Evolutionary conservation across 2,797 vertebrate species (phyloP), one percentile per base, ranked within the genome.

Genomic region (Scyliorhinus canicula): DNA sequence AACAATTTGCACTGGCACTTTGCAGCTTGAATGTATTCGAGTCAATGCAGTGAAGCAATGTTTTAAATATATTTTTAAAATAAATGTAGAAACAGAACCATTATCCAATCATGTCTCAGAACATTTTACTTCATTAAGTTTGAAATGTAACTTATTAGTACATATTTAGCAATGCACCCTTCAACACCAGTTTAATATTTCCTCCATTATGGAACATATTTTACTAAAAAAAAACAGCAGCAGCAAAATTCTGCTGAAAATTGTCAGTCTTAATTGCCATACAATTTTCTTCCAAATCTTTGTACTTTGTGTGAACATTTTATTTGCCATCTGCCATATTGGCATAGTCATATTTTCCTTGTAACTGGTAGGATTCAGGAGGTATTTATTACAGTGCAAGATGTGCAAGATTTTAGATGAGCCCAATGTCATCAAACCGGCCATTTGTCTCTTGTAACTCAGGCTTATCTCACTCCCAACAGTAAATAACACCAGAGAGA

Each of bases 241-340:
- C 12, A 52, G 31, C 31, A 94, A 52, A 9, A 52, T 74, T 35
- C 67, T 52, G 44, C 35, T 50, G 7, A 93, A 94, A 94, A 31
- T 2, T 55, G n/a, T 74, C 50, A 94, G 31, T 0, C 28, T 94
- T 94, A 74, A 74, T 67, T 52, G 31, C 8, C 35, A 94, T 94
- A 94, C 74, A 50, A 19, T 93, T 71, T 69, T 55, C 50, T 74
- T 52, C 14, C 14, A 47, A 69, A 50, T 12, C 19, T 31, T 0
- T 31, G 6, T 52, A 7, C 47, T 74, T 16, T 69, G 65, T 71
- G 60, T 16, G 93, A 94, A n/a, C 67, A 94, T 55, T 74, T 94
- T 94, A 31, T 26, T 35, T 52, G 19, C 67, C 93, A 94, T 74
- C 93, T 94, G 47, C 52, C 93, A 50, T 35, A 71, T 93, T 93